Percentiles rank a stretch among this genome's conserved stretches.
Conservation (phyloP, 2,797 vertebrate species). For the Coregonus suidteri region DNA sequence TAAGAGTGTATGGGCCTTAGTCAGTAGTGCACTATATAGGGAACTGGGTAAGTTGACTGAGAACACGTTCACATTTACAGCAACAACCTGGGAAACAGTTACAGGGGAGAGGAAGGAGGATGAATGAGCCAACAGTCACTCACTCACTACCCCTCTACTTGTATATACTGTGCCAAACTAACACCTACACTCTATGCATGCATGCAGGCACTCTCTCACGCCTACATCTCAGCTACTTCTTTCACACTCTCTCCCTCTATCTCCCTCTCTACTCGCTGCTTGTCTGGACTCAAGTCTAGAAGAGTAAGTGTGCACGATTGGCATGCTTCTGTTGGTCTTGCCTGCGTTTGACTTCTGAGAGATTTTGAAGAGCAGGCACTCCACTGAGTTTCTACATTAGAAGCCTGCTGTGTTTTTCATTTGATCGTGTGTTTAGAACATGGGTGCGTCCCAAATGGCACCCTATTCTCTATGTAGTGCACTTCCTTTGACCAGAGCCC, state of each 20-base stretch:
- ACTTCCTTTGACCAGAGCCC: not conserved
- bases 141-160: not conserved
- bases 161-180: too few relatives aligned
- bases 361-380: not conserved
- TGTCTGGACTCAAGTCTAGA: constrained; percentile 99
- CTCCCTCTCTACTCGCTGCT: constrained; percentile 82
- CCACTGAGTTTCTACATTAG: not conserved
- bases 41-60: not conserved
- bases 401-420: not conserved
- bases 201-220: not conserved
- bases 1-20: too few relatives aligned
- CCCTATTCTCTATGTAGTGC: not conserved
- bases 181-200: too few relatives aligned
- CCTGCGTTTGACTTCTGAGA: not conserved
- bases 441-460: not conserved
- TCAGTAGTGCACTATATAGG: not conserved
- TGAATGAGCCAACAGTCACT: not conserved
- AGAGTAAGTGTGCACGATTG: constrained; percentile 89
- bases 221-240: constrained; percentile 54
- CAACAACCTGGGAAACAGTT: too few relatives aligned
- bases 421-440: not conserved
- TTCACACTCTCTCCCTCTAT: constrained; percentile 82
- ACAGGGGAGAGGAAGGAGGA: too few relatives aligned
- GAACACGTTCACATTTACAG: too few relatives aligned
- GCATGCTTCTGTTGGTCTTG: too few relatives aligned